Evolutionary conservation across 2,113 vertebrate genomes (phyloP).

Genomic region (Peromyscus maniculatus): DNA sequence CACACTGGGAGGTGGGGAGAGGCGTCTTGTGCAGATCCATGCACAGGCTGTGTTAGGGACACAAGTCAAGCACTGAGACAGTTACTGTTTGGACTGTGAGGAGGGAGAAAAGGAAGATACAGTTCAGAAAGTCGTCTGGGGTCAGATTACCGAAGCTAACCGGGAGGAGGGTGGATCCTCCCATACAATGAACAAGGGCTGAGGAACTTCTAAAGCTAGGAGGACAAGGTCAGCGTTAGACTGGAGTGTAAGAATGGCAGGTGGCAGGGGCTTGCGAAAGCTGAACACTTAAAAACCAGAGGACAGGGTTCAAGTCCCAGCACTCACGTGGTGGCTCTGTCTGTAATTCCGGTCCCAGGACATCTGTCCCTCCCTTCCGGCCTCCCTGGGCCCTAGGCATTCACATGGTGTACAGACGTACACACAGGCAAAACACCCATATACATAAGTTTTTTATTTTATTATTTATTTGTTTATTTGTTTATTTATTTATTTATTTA

Average conservation of each 20-base stretch:
- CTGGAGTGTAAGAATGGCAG: neutral
- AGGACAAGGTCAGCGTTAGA: neutral
- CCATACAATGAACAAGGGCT: neutral
- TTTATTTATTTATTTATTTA: too few relatives aligned
- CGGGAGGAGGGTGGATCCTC: neutral
- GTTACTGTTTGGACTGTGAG: rapidly evolving
- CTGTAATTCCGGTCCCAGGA: neutral
- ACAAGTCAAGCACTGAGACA: neutral
- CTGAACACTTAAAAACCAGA: neutral
- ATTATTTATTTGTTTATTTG: too few relatives aligned
- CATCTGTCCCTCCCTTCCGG: neutral
- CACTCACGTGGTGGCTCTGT: neutral
- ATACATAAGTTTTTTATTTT: neutral
- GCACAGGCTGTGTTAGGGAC: neutral
- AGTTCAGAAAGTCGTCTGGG: neutral
- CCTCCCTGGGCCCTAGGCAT: neutral
- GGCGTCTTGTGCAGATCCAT: neutral
- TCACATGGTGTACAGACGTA: neutral
- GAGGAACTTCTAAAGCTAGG: neutral
- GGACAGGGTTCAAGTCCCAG: neutral
- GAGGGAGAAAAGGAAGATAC: neutral
- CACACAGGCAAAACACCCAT: neutral
- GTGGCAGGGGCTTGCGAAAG: neutral
- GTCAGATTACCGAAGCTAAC: neutral
- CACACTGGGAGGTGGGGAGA: neutral